Percentiles rank a stretch among this genome's conserved stretches.
Conservation (phyloP, 2,113 vertebrate species). For the Sminthopsis crassicaudata region DNA sequence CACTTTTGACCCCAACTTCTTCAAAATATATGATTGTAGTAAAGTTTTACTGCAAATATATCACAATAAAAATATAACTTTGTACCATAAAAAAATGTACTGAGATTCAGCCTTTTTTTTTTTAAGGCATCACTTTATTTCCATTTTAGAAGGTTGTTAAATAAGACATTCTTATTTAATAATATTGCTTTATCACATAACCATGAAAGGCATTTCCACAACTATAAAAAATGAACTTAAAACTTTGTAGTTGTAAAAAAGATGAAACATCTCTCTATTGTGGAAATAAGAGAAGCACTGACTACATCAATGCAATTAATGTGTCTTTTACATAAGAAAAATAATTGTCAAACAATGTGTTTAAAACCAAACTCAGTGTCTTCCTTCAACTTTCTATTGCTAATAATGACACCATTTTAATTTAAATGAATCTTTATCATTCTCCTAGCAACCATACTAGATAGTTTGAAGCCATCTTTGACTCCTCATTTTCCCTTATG, state of each 20-base stretch:
- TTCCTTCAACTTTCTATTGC: background rate
- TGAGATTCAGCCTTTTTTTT: constrained; percentile 13
- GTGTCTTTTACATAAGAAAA: background rate
- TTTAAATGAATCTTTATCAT: background rate
- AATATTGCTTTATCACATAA: constrained; percentile 42
- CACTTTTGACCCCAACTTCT: constrained; percentile 19
- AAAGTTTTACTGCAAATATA: constrained; percentile 12
- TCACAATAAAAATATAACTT: background rate
- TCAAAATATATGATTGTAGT: constrained; percentile 25
- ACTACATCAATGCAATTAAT: background rate
- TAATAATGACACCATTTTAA: background rate
- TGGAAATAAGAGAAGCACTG: background rate
- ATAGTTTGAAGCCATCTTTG: background rate
- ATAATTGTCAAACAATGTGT: background rate
- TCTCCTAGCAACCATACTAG: background rate
- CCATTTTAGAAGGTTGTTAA: constrained; percentile 11
- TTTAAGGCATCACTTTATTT: constrained; percentile 43
- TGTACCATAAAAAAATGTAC: constrained; percentile 14
- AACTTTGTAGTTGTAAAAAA: constrained; percentile 46
- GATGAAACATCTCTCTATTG: background rate
- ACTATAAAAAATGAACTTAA: background rate
- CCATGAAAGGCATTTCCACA: constrained; percentile 23
- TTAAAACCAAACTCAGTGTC: background rate
- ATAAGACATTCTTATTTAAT: constrained; percentile 20
- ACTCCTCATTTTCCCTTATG: background rate